Evolutionary conservation across 2,113 vertebrate species (phyloP).

Genomic region (Alouatta palliata): DNA sequence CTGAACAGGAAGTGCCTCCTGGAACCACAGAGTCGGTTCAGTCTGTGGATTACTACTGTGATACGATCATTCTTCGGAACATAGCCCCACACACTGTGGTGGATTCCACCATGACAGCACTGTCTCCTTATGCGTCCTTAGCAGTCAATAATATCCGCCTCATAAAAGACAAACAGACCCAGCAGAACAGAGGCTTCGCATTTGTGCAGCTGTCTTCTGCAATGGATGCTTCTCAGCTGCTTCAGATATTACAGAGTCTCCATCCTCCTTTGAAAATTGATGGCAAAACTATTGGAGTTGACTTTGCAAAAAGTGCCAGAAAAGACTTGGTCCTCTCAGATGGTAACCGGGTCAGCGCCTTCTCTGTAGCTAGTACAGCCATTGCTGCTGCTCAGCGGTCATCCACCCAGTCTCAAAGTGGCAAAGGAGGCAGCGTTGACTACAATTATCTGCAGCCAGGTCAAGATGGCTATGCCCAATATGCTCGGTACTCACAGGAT

Average conservation of each 20-base stretch:
- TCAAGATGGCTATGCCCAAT: constrained; percentile 91
- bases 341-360: constrained; percentile 96
- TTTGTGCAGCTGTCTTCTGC: constrained; percentile 98
- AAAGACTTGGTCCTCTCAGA: constrained; percentile 97
- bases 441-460: constrained; percentile 92
- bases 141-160: constrained; percentile 97
- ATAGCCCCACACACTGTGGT: constrained; percentile 95
- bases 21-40: constrained; percentile 91
- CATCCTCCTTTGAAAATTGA: constrained; percentile 97
- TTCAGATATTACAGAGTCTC: constrained; percentile 96
- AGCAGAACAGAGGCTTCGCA: constrained; percentile 97
- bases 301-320: constrained; percentile 98
- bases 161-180: constrained; percentile 99
- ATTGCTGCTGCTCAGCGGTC: constrained; percentile 99
- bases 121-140: constrained; percentile 97
- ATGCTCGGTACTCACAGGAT: constrained; percentile 90
- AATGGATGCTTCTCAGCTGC: constrained; percentile 97
- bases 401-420: constrained; percentile 94
- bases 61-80: constrained; percentile 98
- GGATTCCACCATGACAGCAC: constrained; percentile 94
- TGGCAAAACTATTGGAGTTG: constrained; percentile 98
- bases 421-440: constrained; percentile 90
- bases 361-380: constrained; percentile 98
- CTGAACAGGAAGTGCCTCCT: constrained; percentile 88
- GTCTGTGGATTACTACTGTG: constrained; percentile 96